Conservation (phyloP, 2,113 vertebrate genomes). For the Actinemys pallida region DNA sequence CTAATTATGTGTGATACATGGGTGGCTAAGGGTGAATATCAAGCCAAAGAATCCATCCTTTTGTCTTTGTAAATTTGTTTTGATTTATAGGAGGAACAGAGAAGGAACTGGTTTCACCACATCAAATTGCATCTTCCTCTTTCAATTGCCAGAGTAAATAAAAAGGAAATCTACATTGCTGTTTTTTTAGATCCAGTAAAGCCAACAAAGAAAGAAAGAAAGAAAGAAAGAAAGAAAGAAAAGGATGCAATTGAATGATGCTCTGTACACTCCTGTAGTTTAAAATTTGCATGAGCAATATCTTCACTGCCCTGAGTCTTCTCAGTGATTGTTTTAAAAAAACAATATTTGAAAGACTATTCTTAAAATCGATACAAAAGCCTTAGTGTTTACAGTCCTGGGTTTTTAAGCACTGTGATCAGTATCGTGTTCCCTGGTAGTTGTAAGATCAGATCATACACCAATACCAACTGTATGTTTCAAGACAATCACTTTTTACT, state of each 20-base stretch:
- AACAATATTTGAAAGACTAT: background rate
- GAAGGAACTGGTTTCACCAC: conserved; percentile 17
- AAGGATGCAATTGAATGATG: background rate
- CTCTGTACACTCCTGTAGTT: background rate
- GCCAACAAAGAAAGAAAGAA: background rate
- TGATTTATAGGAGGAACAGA: background rate
- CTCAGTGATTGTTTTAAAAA: background rate
- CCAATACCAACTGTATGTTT: background rate
- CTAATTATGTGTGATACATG: conserved; percentile 66
- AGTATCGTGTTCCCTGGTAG: background rate
- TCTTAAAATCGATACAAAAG: background rate
- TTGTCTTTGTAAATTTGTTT: conserved; percentile 62
- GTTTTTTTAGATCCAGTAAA: background rate
- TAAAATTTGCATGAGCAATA: background rate
- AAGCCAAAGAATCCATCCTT: conserved; percentile 43
- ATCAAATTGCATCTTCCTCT: background rate
- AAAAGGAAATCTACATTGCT: conserved; percentile 17
- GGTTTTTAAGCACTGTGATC: conserved; percentile 4
- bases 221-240: background rate
- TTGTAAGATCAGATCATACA: background rate
- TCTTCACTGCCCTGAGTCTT: conserved; percentile 17
- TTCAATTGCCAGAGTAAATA: conserved; percentile 10
- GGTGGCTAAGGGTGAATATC: conserved; percentile 51
- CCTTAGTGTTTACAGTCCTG: conserved; percentile 24
- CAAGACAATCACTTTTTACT: background rate